Evolutionary conservation across 2,797 vertebrate species (phyloP).

Genomic region (Erpetoichthys calabaricus): DNA sequence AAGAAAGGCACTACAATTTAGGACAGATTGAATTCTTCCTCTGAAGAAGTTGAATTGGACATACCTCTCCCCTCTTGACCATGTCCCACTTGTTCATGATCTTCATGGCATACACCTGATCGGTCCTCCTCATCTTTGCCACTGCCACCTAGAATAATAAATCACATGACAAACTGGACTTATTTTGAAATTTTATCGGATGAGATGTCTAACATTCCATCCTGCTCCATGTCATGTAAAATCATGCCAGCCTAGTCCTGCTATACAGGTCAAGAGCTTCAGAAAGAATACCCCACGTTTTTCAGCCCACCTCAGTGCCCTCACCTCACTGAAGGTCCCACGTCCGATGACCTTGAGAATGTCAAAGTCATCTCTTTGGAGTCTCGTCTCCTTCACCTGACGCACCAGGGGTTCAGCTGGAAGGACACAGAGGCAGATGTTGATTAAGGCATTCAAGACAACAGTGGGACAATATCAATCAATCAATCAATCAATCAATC

Average conservation of each 20-base stretch:
- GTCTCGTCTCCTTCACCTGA: slow-evolving; percentile 55
- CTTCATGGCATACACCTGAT: slow-evolving; percentile 70
- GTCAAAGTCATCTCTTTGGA: slow-evolving; percentile 68
- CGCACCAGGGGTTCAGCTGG: slow-evolving; percentile 58
- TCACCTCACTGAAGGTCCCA: slow-evolving; percentile 63
- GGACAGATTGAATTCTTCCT: not conserved
- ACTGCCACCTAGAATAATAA: slow-evolving; percentile 51
- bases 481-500: too few relatives aligned
- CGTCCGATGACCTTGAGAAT: slow-evolving; percentile 74
- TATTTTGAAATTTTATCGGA: too few relatives aligned
- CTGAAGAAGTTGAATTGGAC: not conserved
- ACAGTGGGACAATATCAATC: too few relatives aligned
- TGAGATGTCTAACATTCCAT: not conserved
- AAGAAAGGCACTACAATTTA: too few relatives aligned
- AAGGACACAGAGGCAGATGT: not conserved
- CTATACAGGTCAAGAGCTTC: not conserved
- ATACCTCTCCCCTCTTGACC: slow-evolving; percentile 61
- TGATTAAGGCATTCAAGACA: too few relatives aligned
- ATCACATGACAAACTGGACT: not conserved
- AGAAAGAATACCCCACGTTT: too few relatives aligned
- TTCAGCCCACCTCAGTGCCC: slow-evolving; percentile 1
- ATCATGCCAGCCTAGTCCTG: not conserved
- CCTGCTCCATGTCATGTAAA: not conserved
- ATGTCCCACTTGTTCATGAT: slow-evolving; percentile 83
- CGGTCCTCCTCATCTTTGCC: slow-evolving; percentile 55